Conservation (phyloP, 2,888 invertebrate genomes). For the Aquatica leii region DNA sequence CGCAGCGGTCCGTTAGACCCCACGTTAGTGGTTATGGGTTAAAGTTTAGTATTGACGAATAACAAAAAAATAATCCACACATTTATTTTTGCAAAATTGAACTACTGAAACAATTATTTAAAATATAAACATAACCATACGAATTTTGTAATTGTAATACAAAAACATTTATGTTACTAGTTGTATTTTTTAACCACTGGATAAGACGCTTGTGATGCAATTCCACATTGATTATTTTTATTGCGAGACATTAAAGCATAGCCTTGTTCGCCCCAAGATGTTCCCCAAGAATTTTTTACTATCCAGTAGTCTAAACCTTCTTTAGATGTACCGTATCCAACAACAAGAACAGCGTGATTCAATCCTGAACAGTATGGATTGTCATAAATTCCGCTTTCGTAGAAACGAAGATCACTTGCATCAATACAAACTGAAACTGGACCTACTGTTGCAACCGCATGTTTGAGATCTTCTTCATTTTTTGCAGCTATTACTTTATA, state of each 20-base stretch:
- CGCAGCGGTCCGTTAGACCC: too few species aligned
- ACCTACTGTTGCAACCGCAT: slow-evolving; percentile 84
- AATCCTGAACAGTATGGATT: slow-evolving; percentile 79
- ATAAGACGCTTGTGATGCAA: slow-evolving; percentile 84
- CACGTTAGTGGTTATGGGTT: too few species aligned
- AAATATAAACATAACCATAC: too few species aligned
- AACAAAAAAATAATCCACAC: too few species aligned
- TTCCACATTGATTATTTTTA: slow-evolving; percentile 90
- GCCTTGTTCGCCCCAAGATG: slow-evolving; percentile 83
- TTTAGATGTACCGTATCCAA: slow-evolving; percentile 82
- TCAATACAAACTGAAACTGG: slow-evolving; percentile 91
- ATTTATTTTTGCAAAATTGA: too few species aligned
- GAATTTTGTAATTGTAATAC: too few species aligned
- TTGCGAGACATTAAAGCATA: slow-evolving; percentile 81
- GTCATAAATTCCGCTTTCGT: slow-evolving; percentile 80
- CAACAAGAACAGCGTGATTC: too few species aligned
- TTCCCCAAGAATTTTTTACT: slow-evolving; percentile 88
- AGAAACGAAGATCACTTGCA: slow-evolving; percentile 87
- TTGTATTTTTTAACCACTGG: too few species aligned
- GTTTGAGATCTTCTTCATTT: slow-evolving; percentile 75
- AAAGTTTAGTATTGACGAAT: too few species aligned
- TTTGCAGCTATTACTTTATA: slow-evolving; percentile 78
- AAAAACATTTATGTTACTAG: too few species aligned
- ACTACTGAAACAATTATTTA: too few species aligned
- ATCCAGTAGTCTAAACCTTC: slow-evolving; percentile 83